A percentile compares a stretch with the other conserved stretches of the same genome.
phyloP scores from a whole-genome alignment of 2,797 vertebrate genomes.

The Platyrinchus mystaceus region DNA sequence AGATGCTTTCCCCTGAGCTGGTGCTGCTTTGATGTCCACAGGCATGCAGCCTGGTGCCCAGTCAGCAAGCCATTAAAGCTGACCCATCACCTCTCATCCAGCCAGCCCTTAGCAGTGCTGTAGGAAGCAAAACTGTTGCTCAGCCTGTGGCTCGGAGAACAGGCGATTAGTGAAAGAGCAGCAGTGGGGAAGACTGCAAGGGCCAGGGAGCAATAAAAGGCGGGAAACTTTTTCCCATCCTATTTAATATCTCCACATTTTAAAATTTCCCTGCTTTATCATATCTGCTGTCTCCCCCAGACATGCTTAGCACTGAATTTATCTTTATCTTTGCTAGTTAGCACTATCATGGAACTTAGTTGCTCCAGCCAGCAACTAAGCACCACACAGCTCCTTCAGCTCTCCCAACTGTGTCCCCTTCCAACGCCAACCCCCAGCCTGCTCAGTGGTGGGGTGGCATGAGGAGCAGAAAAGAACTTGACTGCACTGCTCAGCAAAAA shows the following conservation, averaged over 20 bases:
- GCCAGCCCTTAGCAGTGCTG: neutral
- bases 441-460: fast-evolving
- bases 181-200: neutral
- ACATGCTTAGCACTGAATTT: neutral
- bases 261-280: neutral
- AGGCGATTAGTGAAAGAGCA: neutral
- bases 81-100: neutral
- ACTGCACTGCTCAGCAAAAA: neutral
- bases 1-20: neutral
- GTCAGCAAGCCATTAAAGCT: neutral
- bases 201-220: neutral
- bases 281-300: fast-evolving
- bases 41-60: neutral
- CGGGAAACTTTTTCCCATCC: neutral
- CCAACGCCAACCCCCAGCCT: too few relatives aligned
- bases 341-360: neutral
- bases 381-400: neutral
- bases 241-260: neutral
- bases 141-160: neutral
- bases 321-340: neutral
- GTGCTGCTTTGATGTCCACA: neutral
- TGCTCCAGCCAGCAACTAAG: neutral
- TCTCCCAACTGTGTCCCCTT: neutral
- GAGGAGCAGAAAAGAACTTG: neutral
- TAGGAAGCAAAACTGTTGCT: neutral